Base-by-base conservation (phyloP, 2,797 vertebrate species). In the Macropus fuliginosus region DNA sequence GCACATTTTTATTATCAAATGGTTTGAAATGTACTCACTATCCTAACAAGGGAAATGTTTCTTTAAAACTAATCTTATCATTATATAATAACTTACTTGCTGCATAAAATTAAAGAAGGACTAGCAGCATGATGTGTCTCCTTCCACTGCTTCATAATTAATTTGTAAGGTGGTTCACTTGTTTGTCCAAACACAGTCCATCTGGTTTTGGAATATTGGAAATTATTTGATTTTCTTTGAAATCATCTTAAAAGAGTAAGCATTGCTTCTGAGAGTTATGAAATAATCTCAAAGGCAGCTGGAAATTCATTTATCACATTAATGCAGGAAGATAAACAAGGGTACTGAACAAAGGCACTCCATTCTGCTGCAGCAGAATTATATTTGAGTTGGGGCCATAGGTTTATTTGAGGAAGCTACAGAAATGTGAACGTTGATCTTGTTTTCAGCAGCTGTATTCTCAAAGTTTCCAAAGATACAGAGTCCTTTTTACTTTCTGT, bases 251-350 rank as follows among this genome's bases (percentile, higher is more conserved):
- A 94, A 97, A 98, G 54, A 94, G 57, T 96, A 96, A 74, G 24
- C 54, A 94, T 94, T 97, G 59, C 94, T 96, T 97, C 91, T 74
- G 90, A 97, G 93, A 96, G 10, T 95, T 96, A 91, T 74, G 46
- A 96, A 97, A 91, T 91, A 54, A 92, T 90, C 92, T 95, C 96
- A 95, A 96, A 96, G 55, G 94, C 56, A 91, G 93, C 94, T 95
- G 90, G 91, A 96, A 96, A 97, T 97, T 95, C 94, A 96, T 96
- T 96, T 96, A 92, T 97, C 94, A 97, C 54, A 92, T 94, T 96
- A 96, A 92, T 93, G 16, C 91, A 95, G 94, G 91, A 95, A 97
- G 93, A 97, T 96, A 97, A 97, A 96, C 46, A 95, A 96, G 89
- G 2, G 4, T 92, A 94, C 59, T 56, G 90, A 94, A 91, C n/a